Evolutionary conservation across 1,140 invertebrate genomes (phyloP).

Genomic region (Drosophila cardini): DNA sequence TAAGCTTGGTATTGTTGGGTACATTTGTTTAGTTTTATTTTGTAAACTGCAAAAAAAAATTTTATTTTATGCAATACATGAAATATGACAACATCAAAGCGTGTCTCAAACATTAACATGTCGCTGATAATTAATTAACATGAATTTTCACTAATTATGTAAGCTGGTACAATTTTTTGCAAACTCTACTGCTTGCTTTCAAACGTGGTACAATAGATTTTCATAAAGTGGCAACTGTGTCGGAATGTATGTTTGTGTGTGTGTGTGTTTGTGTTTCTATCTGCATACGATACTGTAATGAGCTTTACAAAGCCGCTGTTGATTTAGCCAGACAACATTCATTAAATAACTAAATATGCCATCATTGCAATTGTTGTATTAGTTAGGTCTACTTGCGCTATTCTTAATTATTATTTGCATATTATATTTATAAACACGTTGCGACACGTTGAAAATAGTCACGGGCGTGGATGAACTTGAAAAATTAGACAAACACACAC

Average conservation of each 20-base stretch:
- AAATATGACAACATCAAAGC: no score
- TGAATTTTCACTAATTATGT: no score
- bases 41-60: no score
- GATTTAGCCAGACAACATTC: conserved; percentile 54
- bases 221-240: background rate
- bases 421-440: conserved; percentile 42
- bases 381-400: conserved; percentile 6
- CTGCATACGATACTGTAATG: conserved; percentile 54
- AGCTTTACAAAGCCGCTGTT: conserved; percentile 37
- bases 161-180: no score
- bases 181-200: no score
- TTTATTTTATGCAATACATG: no score
- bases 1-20: no score
- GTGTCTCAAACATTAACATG: no score
- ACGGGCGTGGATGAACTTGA: conserved; percentile 44
- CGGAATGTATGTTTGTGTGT: conserved; percentile 5
- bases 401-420: conserved; percentile 30
- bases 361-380: conserved; percentile 50
- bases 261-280: conserved; percentile 31
- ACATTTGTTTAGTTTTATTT: no score
- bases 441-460: conserved; percentile 18
- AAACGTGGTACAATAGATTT: no score
- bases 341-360: conserved; percentile 42
- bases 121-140: no score
- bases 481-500: conserved; percentile 23